A percentile compares a stretch with the other conserved stretches of the same genome.
These are phyloP conservation scores for Nerophis ophidion DNA, from an alignment of 2,113 vertebrate species.

Conservation along the genomic window DNA sequence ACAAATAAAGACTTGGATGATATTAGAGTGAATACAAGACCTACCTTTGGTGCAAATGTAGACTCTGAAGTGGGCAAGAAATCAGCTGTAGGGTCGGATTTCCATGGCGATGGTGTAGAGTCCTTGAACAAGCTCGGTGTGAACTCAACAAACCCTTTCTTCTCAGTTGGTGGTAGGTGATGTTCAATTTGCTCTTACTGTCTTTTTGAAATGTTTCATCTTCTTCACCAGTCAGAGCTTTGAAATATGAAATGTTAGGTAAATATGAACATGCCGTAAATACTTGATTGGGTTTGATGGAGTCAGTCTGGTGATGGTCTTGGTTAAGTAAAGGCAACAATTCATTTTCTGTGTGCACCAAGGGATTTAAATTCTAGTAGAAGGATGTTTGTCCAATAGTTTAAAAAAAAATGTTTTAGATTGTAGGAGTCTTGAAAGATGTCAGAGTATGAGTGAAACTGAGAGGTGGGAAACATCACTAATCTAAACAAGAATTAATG, in stretches of 20 bases:
- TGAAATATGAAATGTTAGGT: not conserved
- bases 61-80: conserved; percentile 21
- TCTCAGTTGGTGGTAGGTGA: conserved; percentile 68
- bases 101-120: conserved; percentile 11
- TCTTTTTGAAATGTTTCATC: not conserved
- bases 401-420: not conserved
- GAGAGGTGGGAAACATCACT: not conserved
- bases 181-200: not conserved
- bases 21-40: not conserved
- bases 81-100: not conserved
- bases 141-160: conserved; percentile 43
- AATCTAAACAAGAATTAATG: no score
- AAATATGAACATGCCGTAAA: not conserved
- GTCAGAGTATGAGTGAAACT: not conserved
- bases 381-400: not conserved
- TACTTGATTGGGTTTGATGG: not conserved
- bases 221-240: not conserved
- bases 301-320: not conserved
- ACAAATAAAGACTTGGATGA: conserved; percentile 5
- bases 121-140: conserved; percentile 18
- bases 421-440: no score
- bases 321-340: not conserved
- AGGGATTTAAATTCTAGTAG: not conserved
- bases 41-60: not conserved
- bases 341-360: not conserved